A percentile compares a stretch with the other conserved stretches of the same genome.
phyloP scores from a whole-genome alignment of 1,140 invertebrate genomes.

The Yoshiicerus persimilis region DNA sequence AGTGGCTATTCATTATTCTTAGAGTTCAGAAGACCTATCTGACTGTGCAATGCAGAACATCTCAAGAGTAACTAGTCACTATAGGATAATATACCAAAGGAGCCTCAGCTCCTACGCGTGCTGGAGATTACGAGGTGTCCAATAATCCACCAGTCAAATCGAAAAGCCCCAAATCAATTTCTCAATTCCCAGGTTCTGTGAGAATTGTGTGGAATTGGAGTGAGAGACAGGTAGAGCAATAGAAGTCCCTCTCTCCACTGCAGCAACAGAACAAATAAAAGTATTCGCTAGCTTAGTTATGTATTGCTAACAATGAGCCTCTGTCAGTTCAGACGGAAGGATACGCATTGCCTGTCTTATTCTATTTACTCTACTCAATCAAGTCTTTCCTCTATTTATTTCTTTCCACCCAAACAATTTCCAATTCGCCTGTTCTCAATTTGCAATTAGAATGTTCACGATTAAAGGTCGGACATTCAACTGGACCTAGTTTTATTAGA shows the following conservation, averaged over 20 bases:
- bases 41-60: neutral
- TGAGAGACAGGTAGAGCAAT: neutral
- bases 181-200: neutral
- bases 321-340: neutral
- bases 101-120: no score
- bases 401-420: neutral
- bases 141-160: neutral
- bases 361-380: neutral
- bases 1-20: neutral
- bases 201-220: no score
- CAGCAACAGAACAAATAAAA: neutral
- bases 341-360: neutral
- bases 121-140: neutral
- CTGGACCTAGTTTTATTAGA: no score
- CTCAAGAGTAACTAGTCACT: neutral
- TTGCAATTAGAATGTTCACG: neutral
- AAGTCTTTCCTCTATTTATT: neutral
- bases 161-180: neutral
- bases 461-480: no score
- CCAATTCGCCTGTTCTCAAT: neutral
- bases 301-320: neutral
- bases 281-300: neutral
- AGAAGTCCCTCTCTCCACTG: no score
- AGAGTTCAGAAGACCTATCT: neutral
- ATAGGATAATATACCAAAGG: no score